Percentiles rank a stretch among this genome's conserved stretches.
These are phyloP conservation scores for Erethizon dorsatum DNA, from an alignment of 2,797 vertebrate species.

Conservation along the genomic window DNA sequence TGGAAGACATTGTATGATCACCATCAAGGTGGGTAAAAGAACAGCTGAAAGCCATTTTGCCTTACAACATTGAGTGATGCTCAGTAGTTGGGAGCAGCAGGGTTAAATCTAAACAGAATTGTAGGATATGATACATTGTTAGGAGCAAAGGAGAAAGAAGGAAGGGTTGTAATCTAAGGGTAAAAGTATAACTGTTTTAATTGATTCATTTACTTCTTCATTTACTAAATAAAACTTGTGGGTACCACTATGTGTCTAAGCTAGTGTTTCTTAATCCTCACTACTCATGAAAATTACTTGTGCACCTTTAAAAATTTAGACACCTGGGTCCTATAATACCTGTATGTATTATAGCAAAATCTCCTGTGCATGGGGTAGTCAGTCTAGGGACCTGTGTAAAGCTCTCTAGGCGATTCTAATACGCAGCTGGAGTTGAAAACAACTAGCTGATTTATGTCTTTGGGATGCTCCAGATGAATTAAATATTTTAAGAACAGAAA, in stretches of 20 bases:
- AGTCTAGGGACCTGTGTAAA: not conserved
- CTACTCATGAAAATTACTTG: not conserved
- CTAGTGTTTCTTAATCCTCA: conserved; percentile 6
- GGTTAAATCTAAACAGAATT: not conserved
- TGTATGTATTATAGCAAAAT: not conserved
- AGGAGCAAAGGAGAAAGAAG: not conserved
- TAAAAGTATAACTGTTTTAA: not conserved
- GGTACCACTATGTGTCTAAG: not conserved
- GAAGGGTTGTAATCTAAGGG: not conserved
- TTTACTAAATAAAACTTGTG: not conserved
- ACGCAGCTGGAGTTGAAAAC: not conserved
- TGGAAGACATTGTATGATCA: not conserved
- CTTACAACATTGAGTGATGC: not conserved
- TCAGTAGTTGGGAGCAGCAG: not conserved
- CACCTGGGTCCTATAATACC: not conserved
- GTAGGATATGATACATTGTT: not conserved
- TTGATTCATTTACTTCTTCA: not conserved
- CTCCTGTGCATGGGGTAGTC: not conserved
- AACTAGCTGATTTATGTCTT: not conserved
- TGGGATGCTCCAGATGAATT: not conserved
- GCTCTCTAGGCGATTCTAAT: not conserved
- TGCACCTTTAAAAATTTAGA: not conserved
- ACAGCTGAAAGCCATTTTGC: not conserved
- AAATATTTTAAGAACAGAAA: conserved; percentile 34
- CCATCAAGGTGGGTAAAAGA: not conserved